Conservation (phyloP, 1,140 invertebrate genomes). For the Augochlora pura region DNA sequence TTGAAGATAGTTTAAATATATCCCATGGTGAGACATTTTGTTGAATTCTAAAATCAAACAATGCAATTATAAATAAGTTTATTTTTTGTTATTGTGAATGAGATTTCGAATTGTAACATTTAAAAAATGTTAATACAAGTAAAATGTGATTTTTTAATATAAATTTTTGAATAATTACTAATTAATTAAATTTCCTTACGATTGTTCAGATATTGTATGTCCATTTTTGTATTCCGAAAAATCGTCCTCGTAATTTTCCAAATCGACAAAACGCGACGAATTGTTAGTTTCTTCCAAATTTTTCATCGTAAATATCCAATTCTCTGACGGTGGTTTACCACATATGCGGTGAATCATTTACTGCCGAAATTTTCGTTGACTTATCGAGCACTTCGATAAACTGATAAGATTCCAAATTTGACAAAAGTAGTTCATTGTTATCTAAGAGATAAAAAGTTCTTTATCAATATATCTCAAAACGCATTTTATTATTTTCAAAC, state of each 20-base stretch:
- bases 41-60: conserved; percentile 53
- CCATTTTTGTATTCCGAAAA: conserved; percentile 1
- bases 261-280: not conserved
- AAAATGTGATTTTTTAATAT: not conserved
- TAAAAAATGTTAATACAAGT: not conserved
- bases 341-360: not conserved
- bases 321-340: not conserved
- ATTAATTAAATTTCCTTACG: conserved; percentile 16
- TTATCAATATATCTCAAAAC: not conserved
- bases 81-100: not conserved
- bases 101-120: not conserved
- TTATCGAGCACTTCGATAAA: conserved; percentile 25
- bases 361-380: conserved; percentile 29
- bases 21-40: conserved; percentile 94
- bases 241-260: not conserved
- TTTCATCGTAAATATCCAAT: not conserved
- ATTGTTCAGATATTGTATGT: not conserved
- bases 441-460: not conserved
- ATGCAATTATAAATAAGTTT: not conserved
- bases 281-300: not conserved
- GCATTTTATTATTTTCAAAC: not conserved
- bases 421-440: not conserved
- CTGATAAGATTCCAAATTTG: conserved; percentile 37
- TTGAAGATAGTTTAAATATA: conserved; percentile 91
- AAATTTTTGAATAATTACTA: not conserved